Conservation (phyloP, 2,888 invertebrate species). For the Linnaemya tessellans region DNA sequence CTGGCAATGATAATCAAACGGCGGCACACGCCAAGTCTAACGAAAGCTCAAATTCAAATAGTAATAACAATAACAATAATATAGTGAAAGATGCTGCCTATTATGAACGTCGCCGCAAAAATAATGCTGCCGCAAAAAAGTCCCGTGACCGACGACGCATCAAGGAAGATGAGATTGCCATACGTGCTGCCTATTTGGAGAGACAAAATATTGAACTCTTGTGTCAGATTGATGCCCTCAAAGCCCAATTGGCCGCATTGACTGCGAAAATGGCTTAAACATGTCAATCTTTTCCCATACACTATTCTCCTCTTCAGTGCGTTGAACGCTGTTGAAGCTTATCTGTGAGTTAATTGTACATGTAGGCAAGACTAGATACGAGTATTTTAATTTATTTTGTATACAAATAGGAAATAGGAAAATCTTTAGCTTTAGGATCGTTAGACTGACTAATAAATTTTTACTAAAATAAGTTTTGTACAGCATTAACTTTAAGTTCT, state of each 20-base stretch:
- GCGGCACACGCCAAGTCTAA: conserved; percentile 26
- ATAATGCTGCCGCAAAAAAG: conserved; percentile 97
- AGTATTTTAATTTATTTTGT: conserved; percentile 1
- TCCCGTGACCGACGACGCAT: conserved; percentile 94
- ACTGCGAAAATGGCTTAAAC: conserved; percentile 75
- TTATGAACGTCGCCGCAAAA: conserved; percentile 93
- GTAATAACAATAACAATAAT: conserved; percentile 61
- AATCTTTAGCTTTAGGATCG: conserved; percentile 60
- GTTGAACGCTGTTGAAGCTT: conserved; percentile 64
- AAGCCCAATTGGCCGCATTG: conserved; percentile 85
- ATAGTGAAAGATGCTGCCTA: conserved; percentile 90
- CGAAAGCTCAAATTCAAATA: conserved; percentile 20
- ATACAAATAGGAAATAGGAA: conserved; percentile 1
- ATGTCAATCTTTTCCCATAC: neutral
- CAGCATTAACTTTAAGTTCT: conserved; percentile 37
- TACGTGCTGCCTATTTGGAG: conserved; percentile 93
- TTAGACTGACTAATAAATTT: conserved; percentile 44
- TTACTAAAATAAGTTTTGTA: conserved; percentile 28
- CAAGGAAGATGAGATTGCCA: conserved; percentile 96
- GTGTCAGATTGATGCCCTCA: conserved; percentile 87
- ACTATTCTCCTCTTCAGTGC: conserved; percentile 23
- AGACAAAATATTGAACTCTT: conserved; percentile 92
- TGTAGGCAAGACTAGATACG: conserved; percentile 17
- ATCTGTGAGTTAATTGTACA: conserved; percentile 64
- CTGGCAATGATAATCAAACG: conserved; percentile 76